Percentiles rank a stretch among this genome's conserved stretches.
phyloP scores from a whole-genome alignment of 2,113 vertebrate genomes.

The Trematocara unimaculatum region DNA sequence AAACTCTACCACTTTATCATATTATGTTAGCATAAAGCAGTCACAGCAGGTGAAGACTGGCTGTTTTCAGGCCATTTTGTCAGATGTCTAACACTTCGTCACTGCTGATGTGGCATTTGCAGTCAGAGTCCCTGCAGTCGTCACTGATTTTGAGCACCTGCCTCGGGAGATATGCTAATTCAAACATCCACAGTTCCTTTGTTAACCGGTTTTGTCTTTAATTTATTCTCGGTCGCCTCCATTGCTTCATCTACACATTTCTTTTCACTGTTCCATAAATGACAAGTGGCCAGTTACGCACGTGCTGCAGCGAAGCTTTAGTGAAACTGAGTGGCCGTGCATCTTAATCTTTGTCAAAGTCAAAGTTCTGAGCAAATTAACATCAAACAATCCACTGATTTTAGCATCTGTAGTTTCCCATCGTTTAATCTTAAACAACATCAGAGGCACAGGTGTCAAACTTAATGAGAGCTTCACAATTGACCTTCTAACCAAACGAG shows the following conservation, averaged over 20 bases:
- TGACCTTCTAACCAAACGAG: not conserved
- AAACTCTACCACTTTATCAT: not conserved
- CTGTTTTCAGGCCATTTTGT: not conserved
- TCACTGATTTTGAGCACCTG: not conserved
- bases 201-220: not conserved
- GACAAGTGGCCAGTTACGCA: not conserved
- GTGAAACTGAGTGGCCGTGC: fast-evolving
- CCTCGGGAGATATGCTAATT: not conserved
- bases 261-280: not conserved
- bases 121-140: not conserved
- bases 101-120: not conserved
- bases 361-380: not conserved
- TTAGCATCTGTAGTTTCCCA: not conserved
- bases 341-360: not conserved
- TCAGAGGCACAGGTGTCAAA: not conserved
- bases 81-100: not conserved
- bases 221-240: not conserved
- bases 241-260: not conserved
- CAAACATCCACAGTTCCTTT: not conserved
- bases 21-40: not conserved
- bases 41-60: not conserved
- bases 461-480: not conserved
- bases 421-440: not conserved
- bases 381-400: not conserved
- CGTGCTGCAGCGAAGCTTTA: not conserved